These are phyloP conservation scores for Gymnothorax javanicus DNA, from an alignment of 2,797 vertebrate genomes.

Conservation along the genomic window DNA sequence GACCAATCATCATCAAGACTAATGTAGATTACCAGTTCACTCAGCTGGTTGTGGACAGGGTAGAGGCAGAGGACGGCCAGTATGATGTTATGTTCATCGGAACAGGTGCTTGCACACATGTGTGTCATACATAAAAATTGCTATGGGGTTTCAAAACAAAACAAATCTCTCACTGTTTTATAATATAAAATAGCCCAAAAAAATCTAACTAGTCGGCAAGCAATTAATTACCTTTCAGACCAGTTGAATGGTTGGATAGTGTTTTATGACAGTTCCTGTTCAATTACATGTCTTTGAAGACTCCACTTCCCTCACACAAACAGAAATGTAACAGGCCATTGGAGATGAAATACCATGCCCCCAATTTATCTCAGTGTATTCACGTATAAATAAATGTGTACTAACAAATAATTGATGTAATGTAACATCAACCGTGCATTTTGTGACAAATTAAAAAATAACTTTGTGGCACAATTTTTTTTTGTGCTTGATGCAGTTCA, in stretches of 20 bases:
- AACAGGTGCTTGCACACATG: constrained; percentile 77
- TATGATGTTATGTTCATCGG: constrained; percentile 99
- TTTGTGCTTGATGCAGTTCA: not conserved
- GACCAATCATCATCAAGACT: constrained; percentile 93
- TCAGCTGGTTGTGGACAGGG: constrained; percentile 94
- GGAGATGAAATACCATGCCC: too few species aligned
- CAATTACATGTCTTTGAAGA: not conserved
- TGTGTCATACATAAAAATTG: not conserved
- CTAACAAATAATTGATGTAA: not conserved
- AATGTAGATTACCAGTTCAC: constrained; percentile 98
- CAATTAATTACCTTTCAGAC: not conserved
- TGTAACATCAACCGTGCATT: not conserved
- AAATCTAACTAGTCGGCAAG: too few species aligned
- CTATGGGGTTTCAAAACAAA: not conserved
- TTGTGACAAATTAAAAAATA: not conserved
- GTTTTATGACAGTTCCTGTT: not conserved
- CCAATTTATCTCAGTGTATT: not conserved
- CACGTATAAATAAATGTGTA: not conserved
- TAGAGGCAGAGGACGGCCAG: constrained; percentile 95
- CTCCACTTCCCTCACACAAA: not conserved
- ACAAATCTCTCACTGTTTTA: not conserved
- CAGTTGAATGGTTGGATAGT: not conserved
- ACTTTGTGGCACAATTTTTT: not conserved
- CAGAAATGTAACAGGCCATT: not conserved
- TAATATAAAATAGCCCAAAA: too few species aligned